Evolutionary conservation across 1,140 invertebrate genomes (phyloP).

Genomic region (Diorhabda elongata): DNA sequence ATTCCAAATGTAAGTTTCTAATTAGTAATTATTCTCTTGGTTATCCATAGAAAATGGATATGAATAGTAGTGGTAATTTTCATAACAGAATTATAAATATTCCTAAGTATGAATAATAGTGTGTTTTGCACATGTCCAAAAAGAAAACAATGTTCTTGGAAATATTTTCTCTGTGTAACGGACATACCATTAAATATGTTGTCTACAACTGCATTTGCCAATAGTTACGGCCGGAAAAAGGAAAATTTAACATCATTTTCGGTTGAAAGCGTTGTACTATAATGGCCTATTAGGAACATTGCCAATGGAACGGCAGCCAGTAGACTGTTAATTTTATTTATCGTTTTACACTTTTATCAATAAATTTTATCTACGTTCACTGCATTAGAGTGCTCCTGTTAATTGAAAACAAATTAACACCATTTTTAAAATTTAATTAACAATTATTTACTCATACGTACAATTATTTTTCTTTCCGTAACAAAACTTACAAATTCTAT

Average conservation of each 20-base stretch:
- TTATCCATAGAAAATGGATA: too few relatives aligned
- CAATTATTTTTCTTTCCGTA: not conserved
- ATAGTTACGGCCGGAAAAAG: constrained; percentile 20
- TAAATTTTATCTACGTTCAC: constrained; percentile 13
- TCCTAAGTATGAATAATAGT: too few relatives aligned
- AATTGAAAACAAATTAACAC: constrained; percentile 12
- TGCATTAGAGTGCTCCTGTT: constrained; percentile 5
- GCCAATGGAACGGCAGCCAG: constrained; percentile 25
- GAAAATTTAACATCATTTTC: constrained; percentile 17
- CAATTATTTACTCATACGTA: not conserved
- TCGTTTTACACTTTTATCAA: constrained; percentile 24
- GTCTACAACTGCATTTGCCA: constrained; percentile 6
- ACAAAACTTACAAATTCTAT: too few relatives aligned
- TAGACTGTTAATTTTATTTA: constrained; percentile 29
- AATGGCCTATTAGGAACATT: constrained; percentile 32
- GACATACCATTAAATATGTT: constrained; percentile 6
- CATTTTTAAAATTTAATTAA: constrained; percentile 5
- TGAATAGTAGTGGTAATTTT: too few relatives aligned
- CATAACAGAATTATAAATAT: too few relatives aligned
- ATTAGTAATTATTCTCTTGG: too few relatives aligned
- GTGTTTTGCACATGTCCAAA: too few relatives aligned
- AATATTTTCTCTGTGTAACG: not conserved
- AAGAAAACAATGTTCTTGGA: too few relatives aligned
- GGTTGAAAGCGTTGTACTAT: constrained; percentile 18
- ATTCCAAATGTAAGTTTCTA: too few relatives aligned